These are phyloP conservation scores for Microcebus murinus DNA, from an alignment of 2,113 vertebrate species.

Conservation along the genomic window DNA sequence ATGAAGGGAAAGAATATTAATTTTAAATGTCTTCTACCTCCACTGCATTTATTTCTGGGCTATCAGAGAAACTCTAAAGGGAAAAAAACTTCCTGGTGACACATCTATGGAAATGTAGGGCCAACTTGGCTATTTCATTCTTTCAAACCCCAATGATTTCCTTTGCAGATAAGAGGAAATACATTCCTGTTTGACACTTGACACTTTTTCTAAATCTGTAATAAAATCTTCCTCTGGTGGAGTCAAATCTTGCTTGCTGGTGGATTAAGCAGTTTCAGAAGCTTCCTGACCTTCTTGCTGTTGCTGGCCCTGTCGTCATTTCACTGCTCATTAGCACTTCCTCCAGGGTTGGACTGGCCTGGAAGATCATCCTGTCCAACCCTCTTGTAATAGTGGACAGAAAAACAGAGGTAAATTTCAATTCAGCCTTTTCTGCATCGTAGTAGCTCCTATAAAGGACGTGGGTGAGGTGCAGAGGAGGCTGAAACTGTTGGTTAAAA, in stretches of 20 bases:
- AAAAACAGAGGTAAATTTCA: background rate
- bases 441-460: background rate
- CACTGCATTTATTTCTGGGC: background rate
- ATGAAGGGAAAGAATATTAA: background rate
- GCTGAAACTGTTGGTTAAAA: background rate
- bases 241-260: background rate
- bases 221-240: slow-evolving; percentile 31
- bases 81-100: background rate
- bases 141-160: slow-evolving; percentile 25
- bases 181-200: slow-evolving; percentile 44
- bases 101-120: background rate
- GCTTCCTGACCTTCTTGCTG: background rate
- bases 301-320: background rate
- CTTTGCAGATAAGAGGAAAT: slow-evolving; percentile 50
- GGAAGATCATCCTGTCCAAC: background rate
- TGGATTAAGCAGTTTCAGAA: background rate
- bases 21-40: background rate
- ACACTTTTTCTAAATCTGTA: slow-evolving; percentile 34
- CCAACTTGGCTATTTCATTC: slow-evolving; percentile 10
- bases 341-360: background rate
- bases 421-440: background rate
- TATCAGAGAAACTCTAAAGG: background rate
- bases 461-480: background rate
- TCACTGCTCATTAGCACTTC: slow-evolving; percentile 46
- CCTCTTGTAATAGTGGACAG: background rate